Evolutionary conservation across 1,140 invertebrate species (phyloP), one percentile per base, ranked within the genome.

Genomic region (Drosophila albomicans): DNA sequence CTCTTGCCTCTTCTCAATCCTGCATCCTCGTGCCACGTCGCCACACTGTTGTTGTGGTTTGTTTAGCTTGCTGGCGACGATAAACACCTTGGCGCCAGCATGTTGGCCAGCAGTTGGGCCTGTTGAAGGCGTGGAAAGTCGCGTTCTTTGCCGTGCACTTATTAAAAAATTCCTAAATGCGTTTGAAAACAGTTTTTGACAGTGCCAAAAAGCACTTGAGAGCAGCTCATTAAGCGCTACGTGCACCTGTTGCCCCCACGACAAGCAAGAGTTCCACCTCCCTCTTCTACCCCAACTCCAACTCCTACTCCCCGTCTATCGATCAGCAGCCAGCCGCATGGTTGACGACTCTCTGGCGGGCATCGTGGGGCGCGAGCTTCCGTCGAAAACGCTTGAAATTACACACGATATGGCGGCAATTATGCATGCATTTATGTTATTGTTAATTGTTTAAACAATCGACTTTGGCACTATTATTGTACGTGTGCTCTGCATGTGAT

Each of bases 371-470:
- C 30, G 84, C 63, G 51, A 51, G 73, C 68, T 87, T 87, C 84
- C 84, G 82, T 72, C 41, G 84, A 82, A 82, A 75, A 54, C 59
- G 87, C 84, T 78, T 87, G 84, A 87, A 87, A 87, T 87, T 87
- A 82, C 74, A 87, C 80, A 78, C 84, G 79, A 79, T 82, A 67
- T 74, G 58, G 66, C 67, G 32, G 80, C 87, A 87, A 88, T 87
- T 84, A 87, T 87, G 80, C 84, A 68, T 81, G 73, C 85, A 84
- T 75, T 88, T 88, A 87, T 87, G 84, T 88, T 87, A 89, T 87
- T 87, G 84, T 88, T 87, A 84, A 89, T 87, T 88, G 84, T 87
- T 87, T 88, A 87, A 87, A 87, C 84, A 87, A 87, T 80, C 65
- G 64, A 67, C 73, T 35, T 48, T 32, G 25, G 57, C 63, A 52